phyloP scores from a whole-genome alignment of 2,797 vertebrate species.

The Megaceryle alcyon region DNA sequence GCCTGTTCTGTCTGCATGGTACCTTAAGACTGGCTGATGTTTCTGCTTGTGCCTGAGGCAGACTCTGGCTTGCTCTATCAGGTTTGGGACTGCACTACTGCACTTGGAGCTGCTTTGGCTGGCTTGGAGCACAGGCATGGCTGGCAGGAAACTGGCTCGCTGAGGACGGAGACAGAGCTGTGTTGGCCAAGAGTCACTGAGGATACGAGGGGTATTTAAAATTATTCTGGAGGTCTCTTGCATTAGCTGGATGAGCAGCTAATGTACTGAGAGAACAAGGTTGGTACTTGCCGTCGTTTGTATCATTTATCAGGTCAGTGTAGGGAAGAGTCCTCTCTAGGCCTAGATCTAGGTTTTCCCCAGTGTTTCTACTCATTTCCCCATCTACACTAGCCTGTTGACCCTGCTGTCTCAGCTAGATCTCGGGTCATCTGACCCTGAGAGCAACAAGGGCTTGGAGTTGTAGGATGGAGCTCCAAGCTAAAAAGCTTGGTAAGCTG shows the following conservation, averaged over 20 bases:
- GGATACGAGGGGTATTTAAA: not conserved
- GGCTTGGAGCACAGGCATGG: not conserved
- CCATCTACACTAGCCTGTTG: not conserved
- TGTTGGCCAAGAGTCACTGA: not conserved
- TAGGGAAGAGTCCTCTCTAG: not conserved
- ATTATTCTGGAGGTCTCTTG: not conserved
- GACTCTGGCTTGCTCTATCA: not conserved
- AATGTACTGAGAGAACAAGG: not conserved
- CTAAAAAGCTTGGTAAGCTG: rapidly evolving
- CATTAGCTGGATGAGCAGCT: not conserved
- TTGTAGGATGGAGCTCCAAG: not conserved
- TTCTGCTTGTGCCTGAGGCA: not conserved
- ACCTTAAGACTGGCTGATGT: not conserved
- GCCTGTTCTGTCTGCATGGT: not conserved
- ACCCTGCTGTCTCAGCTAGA: not conserved
- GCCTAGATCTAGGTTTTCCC: not conserved
- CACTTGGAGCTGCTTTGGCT: not conserved
- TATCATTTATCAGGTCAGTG: not conserved
- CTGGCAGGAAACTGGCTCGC: rapidly evolving
- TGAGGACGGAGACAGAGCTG: not conserved
- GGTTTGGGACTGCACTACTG: not conserved
- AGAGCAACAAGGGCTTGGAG: not conserved
- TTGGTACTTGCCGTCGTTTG: not conserved
- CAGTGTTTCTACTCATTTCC: not conserved
- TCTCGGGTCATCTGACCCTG: not conserved